phyloP scores from a whole-genome alignment of 2,888 invertebrate species.

The Copidosoma aretas region DNA sequence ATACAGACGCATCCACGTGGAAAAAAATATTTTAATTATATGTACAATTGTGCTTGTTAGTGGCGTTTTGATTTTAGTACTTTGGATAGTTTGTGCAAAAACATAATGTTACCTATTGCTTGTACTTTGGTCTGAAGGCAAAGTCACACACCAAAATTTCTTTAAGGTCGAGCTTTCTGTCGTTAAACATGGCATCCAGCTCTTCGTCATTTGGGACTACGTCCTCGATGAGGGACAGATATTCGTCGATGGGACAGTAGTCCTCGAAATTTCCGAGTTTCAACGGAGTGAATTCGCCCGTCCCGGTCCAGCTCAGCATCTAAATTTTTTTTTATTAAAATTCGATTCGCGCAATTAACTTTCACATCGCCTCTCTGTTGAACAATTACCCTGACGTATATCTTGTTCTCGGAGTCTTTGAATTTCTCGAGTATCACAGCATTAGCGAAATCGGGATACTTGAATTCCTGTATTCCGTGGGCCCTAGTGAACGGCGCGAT shows the following conservation, averaged over 20 bases:
- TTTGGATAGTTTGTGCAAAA: neutral
- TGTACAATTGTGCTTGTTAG: too few relatives aligned
- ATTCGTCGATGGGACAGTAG: slow-evolving; percentile 27
- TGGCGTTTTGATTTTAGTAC: neutral
- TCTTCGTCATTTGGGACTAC: slow-evolving; percentile 29
- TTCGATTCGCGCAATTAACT: neutral
- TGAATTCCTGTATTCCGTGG: slow-evolving; percentile 40
- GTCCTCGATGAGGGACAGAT: slow-evolving; percentile 16
- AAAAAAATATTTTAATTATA: too few relatives aligned
- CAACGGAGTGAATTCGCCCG: slow-evolving; percentile 2
- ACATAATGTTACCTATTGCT: neutral
- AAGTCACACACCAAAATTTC: neutral
- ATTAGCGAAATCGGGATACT: slow-evolving; percentile 43
- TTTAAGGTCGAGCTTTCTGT: neutral
- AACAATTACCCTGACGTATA: slow-evolving; percentile 44
- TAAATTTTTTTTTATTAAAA: slow-evolving; percentile 1
- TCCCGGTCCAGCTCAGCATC: slow-evolving; percentile 23
- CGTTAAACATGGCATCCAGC: neutral
- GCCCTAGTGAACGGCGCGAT: slow-evolving; percentile 42
- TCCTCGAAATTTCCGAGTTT: slow-evolving; percentile 21
- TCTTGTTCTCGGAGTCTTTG: slow-evolving; percentile 23
- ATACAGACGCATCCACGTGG: too few relatives aligned
- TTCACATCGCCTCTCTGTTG: neutral
- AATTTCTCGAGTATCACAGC: slow-evolving; percentile 48
- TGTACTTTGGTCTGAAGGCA: slow-evolving; percentile 1